Conservation (phyloP, 2,113 vertebrate species). For the Stercorarius parasiticus region DNA sequence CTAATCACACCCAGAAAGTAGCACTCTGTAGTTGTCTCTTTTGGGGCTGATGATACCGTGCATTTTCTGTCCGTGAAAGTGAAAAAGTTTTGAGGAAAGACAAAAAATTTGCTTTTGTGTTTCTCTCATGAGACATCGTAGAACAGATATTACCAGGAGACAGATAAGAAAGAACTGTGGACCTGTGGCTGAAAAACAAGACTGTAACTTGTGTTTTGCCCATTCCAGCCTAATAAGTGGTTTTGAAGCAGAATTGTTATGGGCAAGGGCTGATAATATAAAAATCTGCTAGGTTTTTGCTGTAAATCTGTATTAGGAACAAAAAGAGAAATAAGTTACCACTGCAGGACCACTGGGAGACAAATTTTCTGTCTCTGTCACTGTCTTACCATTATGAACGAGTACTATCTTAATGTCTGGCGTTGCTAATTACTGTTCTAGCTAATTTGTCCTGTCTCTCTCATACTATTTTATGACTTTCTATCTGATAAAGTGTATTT, state of each 20-base stretch:
- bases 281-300: background rate
- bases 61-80: background rate
- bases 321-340: background rate
- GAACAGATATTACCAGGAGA: background rate
- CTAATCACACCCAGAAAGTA: background rate
- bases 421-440: background rate
- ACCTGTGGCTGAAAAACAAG: background rate
- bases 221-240: background rate
- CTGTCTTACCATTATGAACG: background rate
- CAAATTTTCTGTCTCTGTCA: background rate
- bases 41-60: background rate
- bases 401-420: background rate
- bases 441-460: background rate
- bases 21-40: background rate
- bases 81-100: background rate
- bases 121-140: accelerated
- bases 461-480: background rate
- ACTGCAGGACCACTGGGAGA: background rate
- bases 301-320: background rate
- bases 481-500: background rate
- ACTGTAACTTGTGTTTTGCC: background rate
- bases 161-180: background rate
- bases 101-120: background rate
- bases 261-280: background rate
- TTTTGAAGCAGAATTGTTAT: background rate